Evolutionary conservation across 1,140 invertebrate genomes (phyloP).

Genomic region (Andrena cerasifolii): DNA sequence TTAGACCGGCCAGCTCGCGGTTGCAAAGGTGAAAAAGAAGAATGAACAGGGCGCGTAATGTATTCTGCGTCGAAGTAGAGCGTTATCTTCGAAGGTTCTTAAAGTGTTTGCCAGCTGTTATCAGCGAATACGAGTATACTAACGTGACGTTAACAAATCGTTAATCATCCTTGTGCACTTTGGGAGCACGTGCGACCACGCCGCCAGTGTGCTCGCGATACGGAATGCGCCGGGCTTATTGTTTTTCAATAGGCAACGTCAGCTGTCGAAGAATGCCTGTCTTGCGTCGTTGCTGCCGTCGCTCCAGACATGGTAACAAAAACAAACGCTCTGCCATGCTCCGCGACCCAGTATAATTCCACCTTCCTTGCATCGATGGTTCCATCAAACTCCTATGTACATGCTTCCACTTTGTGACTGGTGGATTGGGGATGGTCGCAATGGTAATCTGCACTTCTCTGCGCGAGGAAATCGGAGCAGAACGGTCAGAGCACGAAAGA

Average conservation of each 20-base stretch:
- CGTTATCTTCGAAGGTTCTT: constrained; percentile 24
- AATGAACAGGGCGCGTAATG: not conserved
- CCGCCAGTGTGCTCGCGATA: not conserved
- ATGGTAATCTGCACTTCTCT: no score
- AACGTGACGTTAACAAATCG: constrained; percentile 21
- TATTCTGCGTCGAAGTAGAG: not conserved
- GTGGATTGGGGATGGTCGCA: no score
- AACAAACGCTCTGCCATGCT: not conserved
- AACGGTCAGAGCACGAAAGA: not conserved
- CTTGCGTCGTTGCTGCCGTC: not conserved
- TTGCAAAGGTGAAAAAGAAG: not conserved
- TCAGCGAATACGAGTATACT: not conserved
- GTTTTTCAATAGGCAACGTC: constrained; percentile 18
- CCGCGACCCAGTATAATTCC: not conserved
- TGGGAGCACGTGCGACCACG: constrained; percentile 22
- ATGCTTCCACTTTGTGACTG: no score
- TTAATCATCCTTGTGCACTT: constrained; percentile 40
- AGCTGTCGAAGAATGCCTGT: constrained; percentile 11
- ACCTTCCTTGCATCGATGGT: not conserved
- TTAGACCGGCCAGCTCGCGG: no score
- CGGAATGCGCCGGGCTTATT: constrained; percentile 24
- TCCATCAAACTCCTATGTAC: not conserved
- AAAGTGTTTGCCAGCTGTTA: constrained; percentile 28
- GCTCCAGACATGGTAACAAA: not conserved
- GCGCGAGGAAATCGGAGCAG: no score